phyloP scores from a whole-genome alignment of 2,797 vertebrate genomes.

The Rhinoraja longicauda region DNA sequence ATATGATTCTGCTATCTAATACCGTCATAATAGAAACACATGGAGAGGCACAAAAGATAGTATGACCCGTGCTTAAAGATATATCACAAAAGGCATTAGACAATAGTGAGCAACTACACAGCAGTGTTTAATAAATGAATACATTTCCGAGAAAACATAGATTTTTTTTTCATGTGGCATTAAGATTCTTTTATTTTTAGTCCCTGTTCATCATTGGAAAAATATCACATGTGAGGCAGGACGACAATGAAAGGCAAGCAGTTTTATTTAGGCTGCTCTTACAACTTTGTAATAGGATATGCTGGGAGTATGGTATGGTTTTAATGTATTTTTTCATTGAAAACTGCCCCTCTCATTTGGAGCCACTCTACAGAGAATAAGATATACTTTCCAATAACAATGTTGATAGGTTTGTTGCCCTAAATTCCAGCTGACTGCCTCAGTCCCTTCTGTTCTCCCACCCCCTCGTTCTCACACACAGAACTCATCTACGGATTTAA shows the following conservation, averaged over 20 bases:
- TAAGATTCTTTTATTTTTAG: neutral
- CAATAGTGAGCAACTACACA: neutral
- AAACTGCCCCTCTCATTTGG: neutral
- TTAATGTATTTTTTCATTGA: slow-evolving; percentile 6
- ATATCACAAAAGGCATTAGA: no score
- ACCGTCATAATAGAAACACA: no score
- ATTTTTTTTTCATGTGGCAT: neutral
- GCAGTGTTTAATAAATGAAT: neutral
- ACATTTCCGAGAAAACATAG: neutral
- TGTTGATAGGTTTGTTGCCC: neutral
- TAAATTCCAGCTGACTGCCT: neutral
- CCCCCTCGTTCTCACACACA: neutral
- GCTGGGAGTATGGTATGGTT: neutral
- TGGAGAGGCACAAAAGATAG: no score
- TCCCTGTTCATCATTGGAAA: no score
- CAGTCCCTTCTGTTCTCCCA: slow-evolving; percentile 18
- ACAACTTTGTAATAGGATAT: no score
- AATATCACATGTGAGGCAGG: neutral
- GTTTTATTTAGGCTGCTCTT: neutral
- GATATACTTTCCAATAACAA: slow-evolving; percentile 20
- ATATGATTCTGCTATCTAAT: no score
- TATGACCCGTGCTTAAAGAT: no score
- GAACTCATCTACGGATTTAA: neutral
- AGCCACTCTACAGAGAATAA: neutral
- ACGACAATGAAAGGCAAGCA: neutral